These are phyloP conservation scores for Antigone vipio DNA, from an alignment of 2,113 vertebrate species.

Conservation along the genomic window DNA sequence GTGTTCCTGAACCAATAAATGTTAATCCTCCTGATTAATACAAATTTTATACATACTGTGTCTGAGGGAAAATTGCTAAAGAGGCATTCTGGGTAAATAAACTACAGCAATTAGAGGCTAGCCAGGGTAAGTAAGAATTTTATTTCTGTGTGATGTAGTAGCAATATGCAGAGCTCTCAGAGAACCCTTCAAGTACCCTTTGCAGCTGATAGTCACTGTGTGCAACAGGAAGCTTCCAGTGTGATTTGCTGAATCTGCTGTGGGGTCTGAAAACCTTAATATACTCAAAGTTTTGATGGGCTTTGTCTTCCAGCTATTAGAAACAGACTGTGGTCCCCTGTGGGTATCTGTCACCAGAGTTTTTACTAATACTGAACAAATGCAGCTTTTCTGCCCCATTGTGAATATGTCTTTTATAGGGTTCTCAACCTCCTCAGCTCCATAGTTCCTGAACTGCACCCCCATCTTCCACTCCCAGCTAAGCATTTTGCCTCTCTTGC, in stretches of 20 bases:
- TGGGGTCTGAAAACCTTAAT: background rate
- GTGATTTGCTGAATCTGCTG: background rate
- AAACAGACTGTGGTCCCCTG: background rate
- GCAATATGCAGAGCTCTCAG: background rate
- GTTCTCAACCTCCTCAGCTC: background rate
- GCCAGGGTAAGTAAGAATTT: background rate
- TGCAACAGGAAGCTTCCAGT: background rate
- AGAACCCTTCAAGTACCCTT: background rate
- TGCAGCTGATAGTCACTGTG: background rate
- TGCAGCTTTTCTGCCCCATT: background rate
- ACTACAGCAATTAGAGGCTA: background rate
- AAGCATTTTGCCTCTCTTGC: rapidly evolving
- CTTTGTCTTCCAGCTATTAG: background rate
- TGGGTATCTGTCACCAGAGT: background rate
- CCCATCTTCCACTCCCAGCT: background rate
- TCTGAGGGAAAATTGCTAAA: background rate
- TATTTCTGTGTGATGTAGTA: background rate
- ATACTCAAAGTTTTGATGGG: background rate
- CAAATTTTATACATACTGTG: rapidly evolving
- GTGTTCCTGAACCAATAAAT: background rate
- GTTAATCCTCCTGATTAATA: background rate
- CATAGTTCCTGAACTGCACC: background rate
- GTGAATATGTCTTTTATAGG: background rate
- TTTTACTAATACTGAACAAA: background rate
- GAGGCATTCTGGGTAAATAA: background rate